Percentiles rank a stretch among this genome's conserved stretches.
phyloP scores from a whole-genome alignment of 37 sponge, comb jelly and placozoan genomes.

The Corticium candelabrum region DNA sequence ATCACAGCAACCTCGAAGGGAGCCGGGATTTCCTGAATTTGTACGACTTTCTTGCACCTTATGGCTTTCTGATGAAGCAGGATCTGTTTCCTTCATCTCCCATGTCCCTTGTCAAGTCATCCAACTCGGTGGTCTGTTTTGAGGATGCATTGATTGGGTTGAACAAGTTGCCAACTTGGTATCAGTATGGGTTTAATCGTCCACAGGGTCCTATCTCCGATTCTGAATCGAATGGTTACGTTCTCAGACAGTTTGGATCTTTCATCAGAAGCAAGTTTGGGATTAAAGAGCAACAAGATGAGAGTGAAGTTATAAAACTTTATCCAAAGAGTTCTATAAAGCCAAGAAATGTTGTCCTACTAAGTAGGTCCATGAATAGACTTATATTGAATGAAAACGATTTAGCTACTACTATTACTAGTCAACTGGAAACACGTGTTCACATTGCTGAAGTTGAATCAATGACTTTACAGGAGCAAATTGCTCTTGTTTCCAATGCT shows the following conservation, averaged over 20 bases:
- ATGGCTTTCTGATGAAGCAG: background rate
- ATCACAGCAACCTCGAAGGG: background rate
- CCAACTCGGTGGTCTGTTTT: background rate
- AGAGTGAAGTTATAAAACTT: background rate
- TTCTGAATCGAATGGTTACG: background rate
- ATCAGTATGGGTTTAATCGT: constrained; percentile 14
- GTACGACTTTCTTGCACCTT: background rate
- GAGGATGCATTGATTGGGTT: constrained; percentile 6
- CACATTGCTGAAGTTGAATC: background rate
- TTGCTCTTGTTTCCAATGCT: background rate
- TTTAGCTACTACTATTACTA: background rate
- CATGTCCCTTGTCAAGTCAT: background rate
- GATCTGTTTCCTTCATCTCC: background rate
- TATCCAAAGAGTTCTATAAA: background rate
- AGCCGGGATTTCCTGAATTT: background rate
- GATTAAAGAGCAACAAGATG: background rate
- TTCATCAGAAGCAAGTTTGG: background rate
- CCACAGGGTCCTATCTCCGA: constrained; percentile 16
- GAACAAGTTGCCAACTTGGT: constrained; percentile 11
- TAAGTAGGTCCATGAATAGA: background rate
- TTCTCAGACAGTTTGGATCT: background rate
- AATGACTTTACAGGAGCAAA: background rate
- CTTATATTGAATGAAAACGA: constrained; percentile 8
- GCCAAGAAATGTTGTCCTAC: background rate
- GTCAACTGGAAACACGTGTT: background rate